Evolutionary conservation across 1,140 invertebrate species (phyloP), one percentile per base, ranked within the genome.

Genomic region (Cheumatopsyche charites): DNA sequence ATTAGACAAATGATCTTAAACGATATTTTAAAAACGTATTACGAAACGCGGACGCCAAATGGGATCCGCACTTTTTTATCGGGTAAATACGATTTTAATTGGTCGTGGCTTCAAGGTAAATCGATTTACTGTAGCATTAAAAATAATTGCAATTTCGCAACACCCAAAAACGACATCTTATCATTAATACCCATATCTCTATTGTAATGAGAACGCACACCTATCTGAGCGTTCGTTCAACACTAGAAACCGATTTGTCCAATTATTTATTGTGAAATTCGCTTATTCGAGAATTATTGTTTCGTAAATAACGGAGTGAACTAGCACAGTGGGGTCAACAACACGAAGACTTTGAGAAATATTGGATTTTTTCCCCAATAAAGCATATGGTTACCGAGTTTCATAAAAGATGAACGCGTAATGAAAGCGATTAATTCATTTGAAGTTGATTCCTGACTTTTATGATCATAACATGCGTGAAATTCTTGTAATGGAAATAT

Each of bases 111-210:
- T 58, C 55, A 25, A 58, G 55, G 55, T 3, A n/a, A 58, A 25
- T 58, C 55, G 55, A 58, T 58, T 58, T 58, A 58, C 55, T 58
- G 55, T 19, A 11, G 55, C 55, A 25, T 58, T 58, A 58, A 58
- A 58, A 58, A 58, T 58, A 58, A 58, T 58, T 58, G 23, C 21
- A 3, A 58, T 58, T 58, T 58, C 1, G 55, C 55, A 58, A 58
- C 55, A 12, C 6, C 29, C 9, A 3, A 36, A 36, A 36, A 36
- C 29, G 29, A 36, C 29, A 36, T 36, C 29, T 36, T 36, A 36
- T 36, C n/a, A n/a, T n/a, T n/a, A n/a, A n/a, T n/a, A n/a, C n/a
- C n/a, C n/a, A n/a, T n/a, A n/a, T n/a, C n/a, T n/a, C n/a, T n/a
- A n/a, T n/a, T n/a, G n/a, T n/a, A n/a, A n/a, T n/a, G n/a, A n/a